Evolutionary conservation across 2,113 vertebrate genomes (phyloP), one percentile per base, ranked within the genome.

Genomic region (Tapirus terrestris): DNA sequence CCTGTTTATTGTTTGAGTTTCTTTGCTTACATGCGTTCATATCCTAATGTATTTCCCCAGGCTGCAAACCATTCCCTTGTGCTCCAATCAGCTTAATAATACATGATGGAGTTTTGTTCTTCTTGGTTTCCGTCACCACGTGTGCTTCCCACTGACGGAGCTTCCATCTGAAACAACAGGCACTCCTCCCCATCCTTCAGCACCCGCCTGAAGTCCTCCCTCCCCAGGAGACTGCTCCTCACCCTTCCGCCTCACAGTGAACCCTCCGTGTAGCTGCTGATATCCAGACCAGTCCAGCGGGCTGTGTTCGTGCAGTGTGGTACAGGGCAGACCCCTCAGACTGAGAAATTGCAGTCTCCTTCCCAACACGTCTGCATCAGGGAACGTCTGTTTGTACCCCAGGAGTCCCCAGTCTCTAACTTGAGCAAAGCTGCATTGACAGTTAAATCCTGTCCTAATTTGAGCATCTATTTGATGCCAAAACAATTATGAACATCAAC

Each of bases 321-420:
- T 1, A 8, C 0, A 3, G 21, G 3, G 1, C 36, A 27, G 53
- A 12, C 8, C 23, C 14, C 45, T 17, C 27, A 12, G 0, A 1
- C 11, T 1, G 65, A 51, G 51, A n/a, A 29, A 23, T 8, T 0
- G 0, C n/a, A 0, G 5, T 25, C 51, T 77, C 31, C 25, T 16
- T 43, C 70, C 10, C n/a, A 51, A 0, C 0, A 0, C 8, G 0
- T 17, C 17, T 1, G 0, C 23, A 3, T 0, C 1, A 36, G 51
- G 56, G 29, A 79, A 2, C 0, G 1, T 2, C 0, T 2, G 0
- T 23, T 31, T 60, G 17, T 3, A 7, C 2, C 81, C 9, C 10
- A 16, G 63, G 73, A n/a, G 27, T 8, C 48, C 9, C 39, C 14
- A 5, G 6, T 29, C 27, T 51, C 4, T 4, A 56, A 13, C 36